A percentile compares a stretch with the other conserved stretches of the same genome.
phyloP scores from a whole-genome alignment of 2,888 invertebrate genomes.

The Caenorhabditis parvicauda region DNA sequence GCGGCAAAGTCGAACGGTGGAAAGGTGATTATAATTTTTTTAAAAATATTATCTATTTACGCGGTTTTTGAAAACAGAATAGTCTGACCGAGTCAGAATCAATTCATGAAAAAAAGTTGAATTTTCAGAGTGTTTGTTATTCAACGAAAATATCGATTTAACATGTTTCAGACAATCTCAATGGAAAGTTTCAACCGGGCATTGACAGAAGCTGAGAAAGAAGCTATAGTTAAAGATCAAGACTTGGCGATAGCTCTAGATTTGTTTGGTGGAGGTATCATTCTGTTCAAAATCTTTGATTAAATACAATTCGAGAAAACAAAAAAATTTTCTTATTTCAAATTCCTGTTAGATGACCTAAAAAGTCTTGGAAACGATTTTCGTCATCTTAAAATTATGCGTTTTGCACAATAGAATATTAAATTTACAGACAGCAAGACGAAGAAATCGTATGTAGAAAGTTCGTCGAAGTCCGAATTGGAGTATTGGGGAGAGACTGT shows the following conservation, averaged over 20 bases:
- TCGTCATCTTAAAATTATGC: background rate
- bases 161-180: conserved; percentile 18
- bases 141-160: background rate
- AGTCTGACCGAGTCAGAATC: too few relatives aligned
- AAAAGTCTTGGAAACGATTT: background rate
- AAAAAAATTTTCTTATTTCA: background rate
- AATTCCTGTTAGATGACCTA: background rate
- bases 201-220: conserved; percentile 39
- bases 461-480: conserved; percentile 40
- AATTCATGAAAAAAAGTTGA: too few relatives aligned
- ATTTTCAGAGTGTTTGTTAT: too few relatives aligned
- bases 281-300: background rate
- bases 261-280: conserved; percentile 32
- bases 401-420: background rate
- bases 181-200: conserved; percentile 45
- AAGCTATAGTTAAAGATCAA: conserved; percentile 31
- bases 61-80: too few relatives aligned
- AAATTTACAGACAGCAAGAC: too few relatives aligned
- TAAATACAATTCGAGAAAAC: too few relatives aligned
- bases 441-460: conserved; percentile 20
- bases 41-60: too few relatives aligned
- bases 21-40: background rate
- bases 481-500: conserved; percentile 44
- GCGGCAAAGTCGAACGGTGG: too few relatives aligned
- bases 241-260: conserved; percentile 39